A percentile compares a stretch with the other conserved stretches of the same genome.
Conservation (phyloP, 2,888 invertebrate species). For the Acrobasis repandana region DNA sequence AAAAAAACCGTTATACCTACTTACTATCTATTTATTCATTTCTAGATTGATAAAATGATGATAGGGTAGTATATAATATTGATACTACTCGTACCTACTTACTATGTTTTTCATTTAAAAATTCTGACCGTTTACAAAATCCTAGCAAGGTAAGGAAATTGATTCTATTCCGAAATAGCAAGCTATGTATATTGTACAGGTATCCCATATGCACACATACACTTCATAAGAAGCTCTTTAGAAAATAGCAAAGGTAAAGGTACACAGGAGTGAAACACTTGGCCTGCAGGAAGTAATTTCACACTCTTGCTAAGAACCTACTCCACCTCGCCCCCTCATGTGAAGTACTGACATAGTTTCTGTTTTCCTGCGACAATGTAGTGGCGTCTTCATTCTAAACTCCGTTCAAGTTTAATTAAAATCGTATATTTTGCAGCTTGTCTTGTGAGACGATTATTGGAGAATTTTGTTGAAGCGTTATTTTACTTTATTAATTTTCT, state of each 20-base stretch:
- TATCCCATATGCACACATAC: not conserved
- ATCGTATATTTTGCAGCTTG: conserved; percentile 40
- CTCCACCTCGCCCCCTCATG: not conserved
- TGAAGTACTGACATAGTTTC: conserved; percentile 21
- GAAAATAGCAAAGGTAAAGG: conserved; percentile 20
- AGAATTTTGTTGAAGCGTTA: conserved; percentile 49
- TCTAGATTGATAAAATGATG: too few relatives aligned
- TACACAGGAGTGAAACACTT: conserved; percentile 4
- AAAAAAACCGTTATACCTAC: too few relatives aligned
- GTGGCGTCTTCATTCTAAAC: conserved; percentile 24
- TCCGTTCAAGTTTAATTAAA: conserved; percentile 46
- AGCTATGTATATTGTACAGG: not conserved
- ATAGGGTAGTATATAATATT: too few relatives aligned
- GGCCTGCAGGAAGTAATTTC: conserved; percentile 20
- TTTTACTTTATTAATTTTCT: too few relatives aligned
- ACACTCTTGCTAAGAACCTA: conserved; percentile 14
- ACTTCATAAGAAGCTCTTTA: conserved; percentile 4
- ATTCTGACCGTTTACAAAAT: too few relatives aligned
- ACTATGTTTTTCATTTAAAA: too few relatives aligned
- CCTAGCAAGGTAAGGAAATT: too few relatives aligned
- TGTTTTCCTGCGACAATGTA: conserved; percentile 27
- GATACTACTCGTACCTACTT: too few relatives aligned
- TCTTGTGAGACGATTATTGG: conserved; percentile 39
- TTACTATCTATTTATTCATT: too few relatives aligned
- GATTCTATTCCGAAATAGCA: not conserved